Base-by-base conservation (phyloP, 2,113 vertebrate genomes). In the Myiopsitta monachus region DNA sequence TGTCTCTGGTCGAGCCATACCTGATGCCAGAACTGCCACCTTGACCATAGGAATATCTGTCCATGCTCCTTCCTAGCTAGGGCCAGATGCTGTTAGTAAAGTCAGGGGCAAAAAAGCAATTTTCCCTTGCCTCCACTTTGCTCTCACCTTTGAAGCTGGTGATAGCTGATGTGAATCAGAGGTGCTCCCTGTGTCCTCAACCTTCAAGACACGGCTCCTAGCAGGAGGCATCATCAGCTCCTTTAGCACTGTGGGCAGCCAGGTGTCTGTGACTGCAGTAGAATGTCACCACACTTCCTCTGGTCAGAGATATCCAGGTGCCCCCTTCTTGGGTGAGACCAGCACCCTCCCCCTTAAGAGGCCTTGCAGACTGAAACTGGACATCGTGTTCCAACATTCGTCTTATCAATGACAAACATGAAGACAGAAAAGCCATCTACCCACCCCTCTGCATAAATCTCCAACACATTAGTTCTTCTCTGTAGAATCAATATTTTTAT, bases 1-100 rank as follows among this genome's bases (percentile, higher is more conserved):
- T 98, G 98, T 24, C 96, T 97, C 88, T 97, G 98, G 44, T 96
- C 79, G 73, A 99, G 98, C 73, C 97, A 94, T 87, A 99, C 88
- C 97, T 98, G 33, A 30, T 41, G 17, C 19, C 43, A 74, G 22
- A 68, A 57, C 26, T 28, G 17, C 39, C 38, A 63, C 31, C 31
- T n/a, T 63, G 24, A 11, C 41, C 21, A 83, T 0, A 0, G 0
- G 64, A 14, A 67, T 14, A 55, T 44, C 61, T 38, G 68, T 11
- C 15, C 3, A 0, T 26, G 17, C 24, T 55, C 16, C 47, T 74
- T 67, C 27, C 46, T 43, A 72, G 51, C 4, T n/a, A 76, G 39
- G 15, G 21, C 11, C 36, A 68, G 73, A 55, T 68, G 28, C 17
- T 73, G 21, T 41, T 44, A 68, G 33, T 51, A 33, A 68, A 63